Base-by-base conservation (phyloP, 2,888 invertebrate species). In the Acronicta aceris region DNA sequence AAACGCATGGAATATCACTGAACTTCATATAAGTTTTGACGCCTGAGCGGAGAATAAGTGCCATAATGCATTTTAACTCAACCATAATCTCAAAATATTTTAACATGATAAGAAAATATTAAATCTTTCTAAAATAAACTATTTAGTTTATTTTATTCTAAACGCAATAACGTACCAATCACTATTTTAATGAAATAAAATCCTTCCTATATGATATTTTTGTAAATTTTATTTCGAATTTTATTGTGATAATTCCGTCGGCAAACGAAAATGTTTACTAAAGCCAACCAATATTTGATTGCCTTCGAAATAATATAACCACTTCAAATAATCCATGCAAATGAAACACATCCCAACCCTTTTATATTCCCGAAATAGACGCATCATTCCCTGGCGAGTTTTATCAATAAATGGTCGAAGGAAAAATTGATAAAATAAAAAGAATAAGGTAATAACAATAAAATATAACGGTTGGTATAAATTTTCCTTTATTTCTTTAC, bases 401-500 rank as follows among this genome's bases (percentile, higher is more conserved):
- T 65, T 74, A 76, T 79, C 78, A 77, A 78, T 76, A 78, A 69
- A 65, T 59, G 59, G 79, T 68, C 77, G 70, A 77, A 79, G 74
- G 82, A 83, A 86, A 81, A 86, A 83, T 86, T 87, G 87, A 90
- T 89, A 89, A 87, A 88, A 90, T 86, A 86, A 84, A 86, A 82
- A 76, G 76, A 77, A 79, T 79, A 79, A 68, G 72, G 88, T 83
- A 84, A 91, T 92, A 92, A 91, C 91, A 90, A 91, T 92, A 92
- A 92, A 92, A 89, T 83, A 92, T 91, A 92, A 91, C 90, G 86
- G 88, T 89, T 86, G 84, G 71, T 70, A 78, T 78, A 78, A 78
- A 89, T 89, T 88, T 81, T 73, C 84, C 80, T 87, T 86, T 89
- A 88, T 89, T 86, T 85, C 79, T 43, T 56, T 79, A 79, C 79